A percentile compares a stretch with the other conserved stretches of the same genome.
Conservation (phyloP, 2,888 invertebrate species). For the Archips xylosteana region DNA sequence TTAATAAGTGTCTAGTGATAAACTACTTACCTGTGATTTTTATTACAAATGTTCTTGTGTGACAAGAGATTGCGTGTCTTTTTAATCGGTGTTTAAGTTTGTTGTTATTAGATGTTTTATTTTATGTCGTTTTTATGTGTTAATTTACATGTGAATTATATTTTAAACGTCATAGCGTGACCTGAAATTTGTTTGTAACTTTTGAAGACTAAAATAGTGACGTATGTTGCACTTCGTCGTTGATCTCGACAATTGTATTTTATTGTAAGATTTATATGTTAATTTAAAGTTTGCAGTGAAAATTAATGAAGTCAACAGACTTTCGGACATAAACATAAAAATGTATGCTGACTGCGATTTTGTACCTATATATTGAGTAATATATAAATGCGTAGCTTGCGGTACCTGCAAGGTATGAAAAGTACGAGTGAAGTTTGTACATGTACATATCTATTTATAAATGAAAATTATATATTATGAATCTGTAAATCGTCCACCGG, state of each 20-base stretch:
- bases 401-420: slow-evolving; percentile 29
- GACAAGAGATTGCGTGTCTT: slow-evolving; percentile 68
- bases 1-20: slow-evolving; percentile 71
- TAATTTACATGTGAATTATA: slow-evolving; percentile 5
- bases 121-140: slow-evolving; percentile 19
- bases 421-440: slow-evolving; percentile 34
- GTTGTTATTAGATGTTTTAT: slow-evolving; percentile 43
- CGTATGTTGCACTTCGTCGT: slow-evolving; percentile 6
- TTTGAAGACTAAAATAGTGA: slow-evolving; percentile 5
- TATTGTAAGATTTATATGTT: slow-evolving; percentile 4
- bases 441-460: slow-evolving; percentile 40
- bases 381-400: slow-evolving; percentile 28
- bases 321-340: slow-evolving; percentile 7
- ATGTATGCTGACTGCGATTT: slow-evolving; percentile 34
- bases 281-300: slow-evolving; percentile 10
- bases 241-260: slow-evolving; percentile 17
- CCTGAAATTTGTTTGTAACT: slow-evolving; percentile 16
- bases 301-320: neutral
- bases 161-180: slow-evolving; percentile 24
- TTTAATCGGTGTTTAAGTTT: slow-evolving; percentile 58
- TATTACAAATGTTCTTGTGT: slow-evolving; percentile 76
- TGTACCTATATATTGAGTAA: slow-evolving; percentile 26
- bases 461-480: slow-evolving; percentile 14
- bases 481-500: slow-evolving; percentile 17
- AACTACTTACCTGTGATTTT: slow-evolving; percentile 81